phyloP scores from a whole-genome alignment of 2,113 vertebrate genomes.

The Polypterus senegalus region DNA sequence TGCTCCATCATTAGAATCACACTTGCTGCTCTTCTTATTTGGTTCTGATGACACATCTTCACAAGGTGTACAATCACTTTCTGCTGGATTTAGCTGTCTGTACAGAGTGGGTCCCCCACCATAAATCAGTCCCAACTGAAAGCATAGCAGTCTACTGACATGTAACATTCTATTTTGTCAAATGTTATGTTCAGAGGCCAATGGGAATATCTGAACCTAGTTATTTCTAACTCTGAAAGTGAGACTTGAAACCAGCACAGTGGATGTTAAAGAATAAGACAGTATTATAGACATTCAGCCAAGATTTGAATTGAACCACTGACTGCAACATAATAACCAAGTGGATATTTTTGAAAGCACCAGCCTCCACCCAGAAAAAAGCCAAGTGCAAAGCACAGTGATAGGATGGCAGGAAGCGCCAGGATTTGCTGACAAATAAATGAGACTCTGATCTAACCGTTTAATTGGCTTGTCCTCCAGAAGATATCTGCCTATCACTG shows the following conservation, averaged over 20 bases:
- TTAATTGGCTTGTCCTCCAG: slow-evolving; percentile 41
- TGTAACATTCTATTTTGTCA: too few relatives aligned
- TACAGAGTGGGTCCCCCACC: background rate
- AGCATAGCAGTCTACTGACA: background rate
- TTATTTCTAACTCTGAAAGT: too few relatives aligned
- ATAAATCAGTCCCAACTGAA: background rate
- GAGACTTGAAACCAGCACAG: too few relatives aligned
- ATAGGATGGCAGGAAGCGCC: slow-evolving; percentile 1
- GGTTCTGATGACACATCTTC: slow-evolving; percentile 24
- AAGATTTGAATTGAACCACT: too few relatives aligned
- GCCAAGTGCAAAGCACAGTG: slow-evolving; percentile 4
- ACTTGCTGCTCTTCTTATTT: slow-evolving; percentile 32
- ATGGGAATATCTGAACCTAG: too few relatives aligned
- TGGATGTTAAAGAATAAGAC: too few relatives aligned
- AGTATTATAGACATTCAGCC: too few relatives aligned
- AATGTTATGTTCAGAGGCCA: too few relatives aligned
- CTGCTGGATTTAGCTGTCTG: slow-evolving; percentile 20
- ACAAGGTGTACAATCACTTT: slow-evolving; percentile 15
- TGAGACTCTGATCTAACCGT: slow-evolving; percentile 47
- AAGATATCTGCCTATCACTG: slow-evolving; percentile 56
- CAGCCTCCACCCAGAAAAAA: background rate
- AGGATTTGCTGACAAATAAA: slow-evolving; percentile 14
- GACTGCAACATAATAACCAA: too few relatives aligned
- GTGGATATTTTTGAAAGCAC: background rate
- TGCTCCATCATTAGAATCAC: slow-evolving; percentile 21